Evolutionary conservation across 2,888 invertebrate species (phyloP).

Genomic region (Macrophya annulata): DNA sequence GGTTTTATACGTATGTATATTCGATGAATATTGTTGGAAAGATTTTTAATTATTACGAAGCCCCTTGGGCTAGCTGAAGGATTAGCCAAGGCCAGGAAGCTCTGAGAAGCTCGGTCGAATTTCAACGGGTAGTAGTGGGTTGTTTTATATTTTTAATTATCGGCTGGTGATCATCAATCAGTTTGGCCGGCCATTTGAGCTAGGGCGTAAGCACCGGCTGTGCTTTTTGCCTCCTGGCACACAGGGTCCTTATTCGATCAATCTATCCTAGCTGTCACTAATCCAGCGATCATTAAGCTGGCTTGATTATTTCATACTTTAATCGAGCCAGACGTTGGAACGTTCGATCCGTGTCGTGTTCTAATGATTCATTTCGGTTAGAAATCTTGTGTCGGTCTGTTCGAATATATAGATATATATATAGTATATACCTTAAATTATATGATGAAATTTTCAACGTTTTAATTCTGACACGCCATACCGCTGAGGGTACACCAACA

Average conservation of each 20-base stretch:
- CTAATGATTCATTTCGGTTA: conserved; percentile 45
- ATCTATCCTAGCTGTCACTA: conserved; percentile 69
- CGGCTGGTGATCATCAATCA: conserved; percentile 74
- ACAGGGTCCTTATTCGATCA: conserved; percentile 64
- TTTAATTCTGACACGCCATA: conserved; percentile 2
- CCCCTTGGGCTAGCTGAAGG: conserved; percentile 8
- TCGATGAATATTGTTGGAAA: background rate
- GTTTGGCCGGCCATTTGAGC: conserved; percentile 63
- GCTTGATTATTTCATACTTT: conserved; percentile 72
- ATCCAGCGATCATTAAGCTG: conserved; percentile 69
- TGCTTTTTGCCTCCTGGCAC: conserved; percentile 60
- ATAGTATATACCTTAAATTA: background rate
- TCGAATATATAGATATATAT: background rate
- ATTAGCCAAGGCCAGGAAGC: conserved; percentile 46
- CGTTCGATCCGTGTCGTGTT: conserved; percentile 41
- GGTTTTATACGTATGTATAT: background rate
- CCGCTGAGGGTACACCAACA: background rate
- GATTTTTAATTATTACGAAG: conserved; percentile 43
- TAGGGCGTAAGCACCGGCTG: conserved; percentile 59
- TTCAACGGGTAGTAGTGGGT: conserved; percentile 53
- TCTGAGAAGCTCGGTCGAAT: conserved; percentile 41
- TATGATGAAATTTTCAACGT: conserved; percentile 42
- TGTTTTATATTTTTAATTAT: conserved; percentile 70
- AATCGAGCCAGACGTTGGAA: conserved; percentile 49
- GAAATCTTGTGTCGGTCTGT: conserved; percentile 30